A percentile compares a stretch with the other conserved stretches of the same genome.
phyloP scores from a whole-genome alignment of 1,140 invertebrate species.

The Leptestheria dahalacensis region DNA sequence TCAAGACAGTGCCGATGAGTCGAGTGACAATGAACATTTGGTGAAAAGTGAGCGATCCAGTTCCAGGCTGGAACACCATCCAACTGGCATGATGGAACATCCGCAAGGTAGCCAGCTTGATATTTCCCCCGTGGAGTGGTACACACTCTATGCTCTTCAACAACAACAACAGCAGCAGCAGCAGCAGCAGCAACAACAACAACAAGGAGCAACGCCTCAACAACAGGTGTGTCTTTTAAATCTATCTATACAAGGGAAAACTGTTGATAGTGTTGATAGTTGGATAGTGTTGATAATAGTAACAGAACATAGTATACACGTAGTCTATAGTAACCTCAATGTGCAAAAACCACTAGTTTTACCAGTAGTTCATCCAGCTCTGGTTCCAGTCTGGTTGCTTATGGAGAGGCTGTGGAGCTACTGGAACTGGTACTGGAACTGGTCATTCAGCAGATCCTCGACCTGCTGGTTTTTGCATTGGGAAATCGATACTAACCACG shows the following conservation, averaged over 20 bases:
- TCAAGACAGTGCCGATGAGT: constrained; percentile 17
- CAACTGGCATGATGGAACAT: too few species aligned
- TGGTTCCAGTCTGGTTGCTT: too few species aligned
- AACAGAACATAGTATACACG: neutral
- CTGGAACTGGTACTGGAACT: too few species aligned
- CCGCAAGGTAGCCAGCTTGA: constrained; percentile 18
- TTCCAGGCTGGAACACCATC: constrained; percentile 18
- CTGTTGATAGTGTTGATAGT: too few species aligned
- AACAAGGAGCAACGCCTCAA: neutral
- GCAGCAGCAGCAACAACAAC: neutral
- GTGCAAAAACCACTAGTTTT: too few species aligned
- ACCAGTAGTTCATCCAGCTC: too few species aligned
- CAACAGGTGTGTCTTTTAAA: neutral
- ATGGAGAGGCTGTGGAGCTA: too few species aligned
- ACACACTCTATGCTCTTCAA: constrained; percentile 7
- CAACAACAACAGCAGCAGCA: constrained; percentile 8
- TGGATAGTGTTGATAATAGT: neutral
- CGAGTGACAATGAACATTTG: constrained; percentile 3
- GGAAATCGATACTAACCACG: too few species aligned
- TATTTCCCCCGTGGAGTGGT: constrained; percentile 6
- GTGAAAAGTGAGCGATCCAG: neutral
- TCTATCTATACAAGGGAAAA: too few species aligned
- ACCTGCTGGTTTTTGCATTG: too few species aligned
- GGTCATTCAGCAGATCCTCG: too few species aligned
- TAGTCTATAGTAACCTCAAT: too few species aligned